phyloP scores from a whole-genome alignment of 1,140 invertebrate species.

The Pogonomyrmex californicus region DNA sequence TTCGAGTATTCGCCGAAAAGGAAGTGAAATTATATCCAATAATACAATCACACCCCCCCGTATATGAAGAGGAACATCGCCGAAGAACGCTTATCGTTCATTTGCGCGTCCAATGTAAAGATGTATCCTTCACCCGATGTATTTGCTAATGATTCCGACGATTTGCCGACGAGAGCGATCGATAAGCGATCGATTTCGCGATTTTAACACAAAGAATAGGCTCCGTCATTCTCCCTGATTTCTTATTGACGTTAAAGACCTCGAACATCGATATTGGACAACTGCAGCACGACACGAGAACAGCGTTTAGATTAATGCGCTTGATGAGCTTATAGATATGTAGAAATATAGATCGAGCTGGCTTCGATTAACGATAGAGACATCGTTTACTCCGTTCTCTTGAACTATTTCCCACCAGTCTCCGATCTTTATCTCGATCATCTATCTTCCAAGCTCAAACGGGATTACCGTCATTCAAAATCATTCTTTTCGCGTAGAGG shows the following conservation, averaged over 20 bases:
- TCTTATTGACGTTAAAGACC: constrained; percentile 9
- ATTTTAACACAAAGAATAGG: background rate
- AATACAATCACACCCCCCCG: background rate
- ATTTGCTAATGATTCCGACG: background rate
- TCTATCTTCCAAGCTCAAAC: background rate
- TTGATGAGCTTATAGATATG: background rate
- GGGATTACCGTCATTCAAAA: background rate
- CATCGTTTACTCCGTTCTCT: constrained; percentile 1
- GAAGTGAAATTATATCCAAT: background rate
- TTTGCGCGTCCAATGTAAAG: background rate
- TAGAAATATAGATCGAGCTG: background rate
- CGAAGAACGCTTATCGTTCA: constrained; percentile 22
- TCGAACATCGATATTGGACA: background rate
- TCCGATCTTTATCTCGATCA: constrained; percentile 9
- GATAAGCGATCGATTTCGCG: constrained; percentile 9
- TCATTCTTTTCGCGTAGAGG: too few relatives aligned
- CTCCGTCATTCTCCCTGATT: background rate
- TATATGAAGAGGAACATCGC: background rate
- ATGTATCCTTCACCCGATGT: background rate
- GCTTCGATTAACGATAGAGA: background rate
- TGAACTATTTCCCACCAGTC: background rate
- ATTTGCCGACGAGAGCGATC: too few relatives aligned
- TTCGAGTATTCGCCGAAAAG: background rate
- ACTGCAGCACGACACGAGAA: background rate
- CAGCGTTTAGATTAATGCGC: constrained; percentile 14